These are phyloP conservation scores for Pantherophis vulpinus DNA, from an alignment of 2,797 vertebrate genomes.

Conservation along the genomic window DNA sequence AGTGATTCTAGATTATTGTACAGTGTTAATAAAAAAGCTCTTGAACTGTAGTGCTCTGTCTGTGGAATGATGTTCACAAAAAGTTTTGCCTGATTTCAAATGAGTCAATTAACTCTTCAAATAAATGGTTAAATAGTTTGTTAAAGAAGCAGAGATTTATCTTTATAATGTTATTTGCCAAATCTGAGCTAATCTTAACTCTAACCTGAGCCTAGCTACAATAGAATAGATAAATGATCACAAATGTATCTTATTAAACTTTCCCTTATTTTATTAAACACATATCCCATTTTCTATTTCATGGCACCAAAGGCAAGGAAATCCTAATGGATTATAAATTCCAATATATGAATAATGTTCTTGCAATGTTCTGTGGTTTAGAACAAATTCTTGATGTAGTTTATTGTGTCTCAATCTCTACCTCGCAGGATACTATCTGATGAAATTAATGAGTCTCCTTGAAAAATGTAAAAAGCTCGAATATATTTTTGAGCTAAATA, in stretches of 20 bases:
- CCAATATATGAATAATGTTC: neutral
- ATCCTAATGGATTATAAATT: neutral
- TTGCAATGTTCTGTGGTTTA: neutral
- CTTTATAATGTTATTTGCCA: neutral
- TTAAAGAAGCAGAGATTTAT: neutral
- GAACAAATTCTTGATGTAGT: neutral
- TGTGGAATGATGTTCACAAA: neutral
- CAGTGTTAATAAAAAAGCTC: neutral
- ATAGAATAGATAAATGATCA: neutral
- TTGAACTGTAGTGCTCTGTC: neutral
- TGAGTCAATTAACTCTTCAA: neutral
- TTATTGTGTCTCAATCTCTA: slow-evolving; percentile 16
- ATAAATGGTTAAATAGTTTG: neutral
- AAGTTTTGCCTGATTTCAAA: neutral
- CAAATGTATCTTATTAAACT: neutral
- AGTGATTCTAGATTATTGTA: neutral
- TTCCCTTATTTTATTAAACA: neutral
- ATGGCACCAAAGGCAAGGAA: neutral
- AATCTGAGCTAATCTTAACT: neutral
- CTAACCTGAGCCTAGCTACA: neutral
- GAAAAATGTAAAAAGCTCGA: neutral
- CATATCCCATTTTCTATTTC: neutral
- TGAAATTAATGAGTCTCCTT: neutral
- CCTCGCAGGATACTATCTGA: neutral
- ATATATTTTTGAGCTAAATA: slow-evolving; percentile 4